Evolutionary conservation across 2,797 vertebrate genomes (phyloP), one percentile per base, ranked within the genome.

Genomic region (Falco rusticolus): DNA sequence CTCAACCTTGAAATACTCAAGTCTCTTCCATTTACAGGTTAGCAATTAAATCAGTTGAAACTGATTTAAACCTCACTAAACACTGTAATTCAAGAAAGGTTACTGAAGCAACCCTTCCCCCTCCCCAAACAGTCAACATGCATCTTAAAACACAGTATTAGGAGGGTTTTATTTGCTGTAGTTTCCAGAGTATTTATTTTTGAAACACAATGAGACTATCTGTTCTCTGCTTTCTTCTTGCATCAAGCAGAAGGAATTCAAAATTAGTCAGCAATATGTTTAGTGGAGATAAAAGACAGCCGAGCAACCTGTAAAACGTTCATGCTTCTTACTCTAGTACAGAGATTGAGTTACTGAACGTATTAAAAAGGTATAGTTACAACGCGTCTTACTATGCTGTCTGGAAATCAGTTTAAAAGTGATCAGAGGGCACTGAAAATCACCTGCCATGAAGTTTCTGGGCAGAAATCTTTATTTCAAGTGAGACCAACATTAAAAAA

Each of bases 161-260:
- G 51, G 45, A 70, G 37, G 24, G 19, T 7, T 81, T 82, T n/a
- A 77, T 37, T 78, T 82, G n/a, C 22, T 77, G 70, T 31, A 43
- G 24, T 74, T 93, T 89, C 64, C 80, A 79, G 37, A 56, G 37
- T 41, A 89, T 89, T 92, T 89, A 47, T 92, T 89, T 47, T 68
- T 69, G 87, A 84, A 96, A 90, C 43, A 25, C n/a, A 83, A 29
- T 7, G 13, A 26, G 29, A 79, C 48, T 50, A 71, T 75, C 13
- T 5, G n/a, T 34, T 83, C 43, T 87, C 60, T 51, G 57, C 31
- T 33, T 74, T 83, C 77, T 33, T 51, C 28, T 8, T 71, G 45
- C 33, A 75, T 29, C 22, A 70, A 90, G 41, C 53, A 83, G 33
- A 57, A 72, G 51, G 82, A 34, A 72, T 61, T 57, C 31, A 72